Conservation (phyloP, 2,113 vertebrate genomes). For the Bos javanicus region DNA sequence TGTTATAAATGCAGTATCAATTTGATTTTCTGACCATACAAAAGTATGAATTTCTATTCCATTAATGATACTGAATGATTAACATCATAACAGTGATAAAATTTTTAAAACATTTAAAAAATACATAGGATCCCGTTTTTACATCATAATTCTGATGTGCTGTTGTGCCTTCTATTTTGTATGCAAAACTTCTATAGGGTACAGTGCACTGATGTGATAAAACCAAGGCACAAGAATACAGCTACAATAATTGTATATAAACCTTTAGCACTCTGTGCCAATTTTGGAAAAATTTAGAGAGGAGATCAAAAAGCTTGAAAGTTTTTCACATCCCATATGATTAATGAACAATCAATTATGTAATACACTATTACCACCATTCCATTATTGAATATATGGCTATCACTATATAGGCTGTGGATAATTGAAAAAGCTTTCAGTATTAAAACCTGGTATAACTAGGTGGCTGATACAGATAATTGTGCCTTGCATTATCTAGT, state of each 20-base stretch:
- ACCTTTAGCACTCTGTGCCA: conserved; percentile 48
- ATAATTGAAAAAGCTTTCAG: conserved; percentile 57
- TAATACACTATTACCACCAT: conserved; percentile 26
- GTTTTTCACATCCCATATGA: conserved; percentile 14
- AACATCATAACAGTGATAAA: conserved; percentile 20
- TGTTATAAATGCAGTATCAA: conserved; percentile 50
- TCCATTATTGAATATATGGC: conserved; percentile 63
- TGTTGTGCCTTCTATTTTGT: conserved; percentile 48
- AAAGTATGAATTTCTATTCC: conserved; percentile 54
- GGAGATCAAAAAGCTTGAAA: conserved; percentile 45
- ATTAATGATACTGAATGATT: conserved; percentile 33
- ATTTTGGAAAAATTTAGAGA: conserved; percentile 65
- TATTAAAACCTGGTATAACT: conserved; percentile 60
- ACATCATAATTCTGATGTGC: conserved; percentile 37
- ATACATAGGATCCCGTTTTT: conserved; percentile 64
- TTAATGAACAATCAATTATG: conserved; percentile 26
- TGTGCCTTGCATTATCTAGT: conserved; percentile 41
- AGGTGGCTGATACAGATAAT: not conserved
- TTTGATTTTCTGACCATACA: conserved; percentile 51
- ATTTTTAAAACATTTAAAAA: conserved; percentile 54
- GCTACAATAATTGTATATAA: conserved; percentile 57
- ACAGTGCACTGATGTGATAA: conserved; percentile 52
- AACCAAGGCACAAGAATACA: conserved; percentile 75
- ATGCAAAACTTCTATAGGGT: conserved; percentile 44
- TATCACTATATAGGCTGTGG: conserved; percentile 44